phyloP scores from a whole-genome alignment of 2,113 vertebrate genomes.

The Aptenodytes forsteri region DNA sequence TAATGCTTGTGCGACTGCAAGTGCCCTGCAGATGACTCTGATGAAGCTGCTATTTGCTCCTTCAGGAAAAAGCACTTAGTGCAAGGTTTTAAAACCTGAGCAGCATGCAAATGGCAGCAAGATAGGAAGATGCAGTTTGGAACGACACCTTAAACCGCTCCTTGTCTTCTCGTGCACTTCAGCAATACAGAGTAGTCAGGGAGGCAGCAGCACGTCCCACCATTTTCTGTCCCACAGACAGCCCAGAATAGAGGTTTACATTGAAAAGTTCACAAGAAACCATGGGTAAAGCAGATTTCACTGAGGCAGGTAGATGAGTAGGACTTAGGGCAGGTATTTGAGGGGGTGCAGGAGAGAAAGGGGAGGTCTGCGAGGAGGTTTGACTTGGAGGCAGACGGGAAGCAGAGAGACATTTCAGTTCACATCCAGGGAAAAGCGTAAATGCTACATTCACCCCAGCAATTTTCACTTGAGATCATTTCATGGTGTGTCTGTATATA shows the following conservation, averaged over 20 bases:
- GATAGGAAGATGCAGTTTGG: slow-evolving; percentile 49
- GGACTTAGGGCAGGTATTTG: neutral
- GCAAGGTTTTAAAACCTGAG: slow-evolving; percentile 65
- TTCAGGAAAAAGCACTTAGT: slow-evolving; percentile 53
- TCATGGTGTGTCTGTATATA: slow-evolving; percentile 38
- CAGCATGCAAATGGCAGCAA: slow-evolving; percentile 60
- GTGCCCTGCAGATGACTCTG: slow-evolving; percentile 58
- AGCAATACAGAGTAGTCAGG: neutral
- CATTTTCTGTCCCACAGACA: neutral
- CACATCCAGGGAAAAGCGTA: slow-evolving; percentile 58
- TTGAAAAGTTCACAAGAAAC: neutral
- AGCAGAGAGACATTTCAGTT: slow-evolving; percentile 60
- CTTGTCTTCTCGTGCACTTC: slow-evolving; percentile 1
- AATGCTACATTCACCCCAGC: slow-evolving; percentile 57
- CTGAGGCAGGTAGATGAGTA: neutral
- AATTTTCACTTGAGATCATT: slow-evolving; percentile 69
- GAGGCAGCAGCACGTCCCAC: neutral
- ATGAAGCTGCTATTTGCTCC: slow-evolving; percentile 57
- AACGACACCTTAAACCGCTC: slow-evolving; percentile 30
- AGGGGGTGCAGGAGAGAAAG: slow-evolving; percentile 12
- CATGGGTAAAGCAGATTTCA: neutral
- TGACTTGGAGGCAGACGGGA: neutral
- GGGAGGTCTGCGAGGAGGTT: neutral
- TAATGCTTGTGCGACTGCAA: slow-evolving; percentile 16
- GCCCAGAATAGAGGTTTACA: neutral